These are phyloP conservation scores for Podabrus alpinus DNA, from an alignment of 2,888 invertebrate genomes.

Conservation along the genomic window DNA sequence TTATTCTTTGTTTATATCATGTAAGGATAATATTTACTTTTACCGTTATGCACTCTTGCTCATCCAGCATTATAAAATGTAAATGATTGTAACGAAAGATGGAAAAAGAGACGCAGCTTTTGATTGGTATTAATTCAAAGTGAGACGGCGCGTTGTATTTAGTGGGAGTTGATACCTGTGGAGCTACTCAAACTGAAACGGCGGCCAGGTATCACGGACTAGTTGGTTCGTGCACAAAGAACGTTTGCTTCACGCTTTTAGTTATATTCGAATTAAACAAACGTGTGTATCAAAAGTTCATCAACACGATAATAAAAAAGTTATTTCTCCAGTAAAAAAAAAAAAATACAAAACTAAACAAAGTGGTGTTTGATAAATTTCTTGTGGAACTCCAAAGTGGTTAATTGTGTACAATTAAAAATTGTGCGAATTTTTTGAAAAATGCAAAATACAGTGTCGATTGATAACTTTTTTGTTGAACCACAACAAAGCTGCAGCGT, in stretches of 20 bases:
- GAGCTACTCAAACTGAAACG: slow-evolving; percentile 42
- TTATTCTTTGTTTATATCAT: not conserved
- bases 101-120: slow-evolving; percentile 15
- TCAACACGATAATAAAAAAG: not conserved
- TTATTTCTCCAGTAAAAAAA: not conserved
- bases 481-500: not conserved
- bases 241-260: not conserved
- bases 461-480: not conserved
- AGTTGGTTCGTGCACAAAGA: slow-evolving; percentile 23
- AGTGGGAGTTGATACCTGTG: slow-evolving; percentile 46
- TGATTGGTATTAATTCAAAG: slow-evolving; percentile 18
- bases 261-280: not conserved
- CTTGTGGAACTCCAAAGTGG: not conserved
- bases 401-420: not conserved
- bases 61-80: slow-evolving; percentile 22
- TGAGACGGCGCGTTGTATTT: slow-evolving; percentile 33
- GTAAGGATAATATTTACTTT: slow-evolving; percentile 20
- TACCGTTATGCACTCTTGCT: slow-evolving; percentile 23
- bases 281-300: not conserved
- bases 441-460: not conserved
- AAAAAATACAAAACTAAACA: no score
- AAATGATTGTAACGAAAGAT: slow-evolving; percentile 13
- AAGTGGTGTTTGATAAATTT: not conserved
- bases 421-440: not conserved
- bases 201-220: slow-evolving; percentile 32